These are phyloP conservation scores for Colaptes auratus DNA, from an alignment of 2,113 vertebrate genomes.

Conservation along the genomic window DNA sequence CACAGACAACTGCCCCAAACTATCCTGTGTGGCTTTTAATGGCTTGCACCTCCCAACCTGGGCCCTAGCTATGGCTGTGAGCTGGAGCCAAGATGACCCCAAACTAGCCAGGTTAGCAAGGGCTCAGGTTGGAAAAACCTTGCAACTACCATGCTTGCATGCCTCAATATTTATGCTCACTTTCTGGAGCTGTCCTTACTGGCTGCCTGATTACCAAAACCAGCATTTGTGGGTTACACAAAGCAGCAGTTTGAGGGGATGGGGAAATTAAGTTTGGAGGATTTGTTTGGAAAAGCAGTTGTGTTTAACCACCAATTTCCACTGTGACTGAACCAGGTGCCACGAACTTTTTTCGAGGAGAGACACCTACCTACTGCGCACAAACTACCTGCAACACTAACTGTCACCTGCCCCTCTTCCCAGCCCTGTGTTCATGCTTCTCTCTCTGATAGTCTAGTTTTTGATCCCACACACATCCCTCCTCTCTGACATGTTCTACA, in stretches of 20 bases:
- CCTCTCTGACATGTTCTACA: neutral
- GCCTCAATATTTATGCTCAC: neutral
- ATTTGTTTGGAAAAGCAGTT: neutral
- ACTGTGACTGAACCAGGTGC: neutral
- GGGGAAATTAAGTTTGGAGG: neutral
- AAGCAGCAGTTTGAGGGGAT: neutral
- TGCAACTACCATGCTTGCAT: rapidly evolving
- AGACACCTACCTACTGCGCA: neutral
- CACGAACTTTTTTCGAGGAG: neutral
- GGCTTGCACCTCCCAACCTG: neutral
- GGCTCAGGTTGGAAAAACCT: neutral
- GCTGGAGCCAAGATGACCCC: neutral
- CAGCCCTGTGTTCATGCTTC: neutral
- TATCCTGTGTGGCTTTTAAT: neutral
- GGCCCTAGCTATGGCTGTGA: neutral
- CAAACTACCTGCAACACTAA: neutral
- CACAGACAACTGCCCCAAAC: neutral
- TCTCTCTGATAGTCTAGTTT: neutral
- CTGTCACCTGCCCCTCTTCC: neutral
- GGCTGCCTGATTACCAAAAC: neutral
- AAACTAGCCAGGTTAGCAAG: neutral
- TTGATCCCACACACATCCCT: neutral
- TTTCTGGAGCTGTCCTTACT: neutral
- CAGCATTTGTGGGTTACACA: neutral
- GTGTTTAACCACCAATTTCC: neutral